phyloP scores from a whole-genome alignment of 23 tunicate species.

The Oikopleura albicans region DNA sequence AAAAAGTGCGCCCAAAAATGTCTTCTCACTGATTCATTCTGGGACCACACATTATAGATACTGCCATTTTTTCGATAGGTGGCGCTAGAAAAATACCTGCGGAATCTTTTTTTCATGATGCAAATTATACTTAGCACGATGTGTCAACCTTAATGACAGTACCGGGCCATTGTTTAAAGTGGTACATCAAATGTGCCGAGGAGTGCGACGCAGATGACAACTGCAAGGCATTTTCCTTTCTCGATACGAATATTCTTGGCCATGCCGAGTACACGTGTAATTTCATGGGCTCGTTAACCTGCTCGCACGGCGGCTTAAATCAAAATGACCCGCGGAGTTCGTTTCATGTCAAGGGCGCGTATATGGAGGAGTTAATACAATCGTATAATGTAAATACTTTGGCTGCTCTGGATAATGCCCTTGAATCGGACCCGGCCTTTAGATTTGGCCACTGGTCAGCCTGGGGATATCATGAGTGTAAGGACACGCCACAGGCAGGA shows the following conservation, averaged over 20 bases:
- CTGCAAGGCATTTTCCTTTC: neutral
- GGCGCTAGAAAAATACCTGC: too few relatives aligned
- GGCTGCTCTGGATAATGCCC: neutral
- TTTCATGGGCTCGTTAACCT: neutral
- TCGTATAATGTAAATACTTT: neutral
- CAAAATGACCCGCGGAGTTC: neutral
- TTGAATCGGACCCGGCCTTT: neutral
- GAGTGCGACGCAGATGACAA: neutral
- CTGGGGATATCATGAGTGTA: slow-evolving; percentile 17
- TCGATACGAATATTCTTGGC: slow-evolving; percentile 1
- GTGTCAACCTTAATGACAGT: neutral
- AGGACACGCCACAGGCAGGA: neutral
- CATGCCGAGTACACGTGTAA: slow-evolving; percentile 14
- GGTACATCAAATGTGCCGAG: neutral
- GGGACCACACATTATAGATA: too few relatives aligned
- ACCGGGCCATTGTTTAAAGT: neutral
- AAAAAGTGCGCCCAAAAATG: too few relatives aligned
- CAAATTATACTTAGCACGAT: too few relatives aligned
- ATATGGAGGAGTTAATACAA: neutral
- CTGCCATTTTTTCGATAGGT: too few relatives aligned
- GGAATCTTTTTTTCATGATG: too few relatives aligned
- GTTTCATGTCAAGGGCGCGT: neutral
- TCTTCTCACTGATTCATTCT: too few relatives aligned
- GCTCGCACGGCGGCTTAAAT: neutral
- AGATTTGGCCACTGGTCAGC: slow-evolving; percentile 1